Base-by-base conservation (phyloP, 1,140 invertebrate species). In the Saccostrea echinata region DNA sequence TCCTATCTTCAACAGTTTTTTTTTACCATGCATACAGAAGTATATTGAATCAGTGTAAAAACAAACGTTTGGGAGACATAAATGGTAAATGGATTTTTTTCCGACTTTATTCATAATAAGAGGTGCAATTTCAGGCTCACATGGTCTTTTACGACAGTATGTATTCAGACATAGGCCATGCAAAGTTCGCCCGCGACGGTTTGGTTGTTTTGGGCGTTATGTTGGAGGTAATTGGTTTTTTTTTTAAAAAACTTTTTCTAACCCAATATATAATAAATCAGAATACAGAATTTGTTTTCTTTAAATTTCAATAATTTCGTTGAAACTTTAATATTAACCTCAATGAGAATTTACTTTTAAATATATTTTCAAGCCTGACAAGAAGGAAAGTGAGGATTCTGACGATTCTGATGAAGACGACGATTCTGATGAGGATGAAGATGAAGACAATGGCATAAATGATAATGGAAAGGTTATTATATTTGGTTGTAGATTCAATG, bases 91-190 rank as follows among this genome's bases (percentile, higher is more conserved):
- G 43, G 9, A 43, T 43, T 43, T 43, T 43, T 0, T 43, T 43
- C 9, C 9, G 43, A 43, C 9, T 8, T 43, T 43, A 8, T 43
- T 43, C 43, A 43, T 43, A 1, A 43, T 43, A 43, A 43, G 35
- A 3, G 35, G 43, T 43, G 43, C 21, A 64, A n/a, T 76, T 76
- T 13, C 11, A 76, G 68, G 68, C 68, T 33, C 68, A 76, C 68
- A 30, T 76, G 68, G 68, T 76, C 13, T 76, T 76, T 76, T 76
- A 76, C 27, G 68, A 76, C 68, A 30, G 27, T 30, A 6, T 16
- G 30, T 76, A 30, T 33, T 27, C 24, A 16, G 30, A 76, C 68
- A 27, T 76, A 27, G 11, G 24, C 30, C 27, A 30, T 12, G 68
- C 68, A 13, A 76, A 30, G 30, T 33, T 27, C 3, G 24, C 30